Base-by-base conservation (phyloP, 2,888 invertebrate species). In the Orchestes rusci region DNA sequence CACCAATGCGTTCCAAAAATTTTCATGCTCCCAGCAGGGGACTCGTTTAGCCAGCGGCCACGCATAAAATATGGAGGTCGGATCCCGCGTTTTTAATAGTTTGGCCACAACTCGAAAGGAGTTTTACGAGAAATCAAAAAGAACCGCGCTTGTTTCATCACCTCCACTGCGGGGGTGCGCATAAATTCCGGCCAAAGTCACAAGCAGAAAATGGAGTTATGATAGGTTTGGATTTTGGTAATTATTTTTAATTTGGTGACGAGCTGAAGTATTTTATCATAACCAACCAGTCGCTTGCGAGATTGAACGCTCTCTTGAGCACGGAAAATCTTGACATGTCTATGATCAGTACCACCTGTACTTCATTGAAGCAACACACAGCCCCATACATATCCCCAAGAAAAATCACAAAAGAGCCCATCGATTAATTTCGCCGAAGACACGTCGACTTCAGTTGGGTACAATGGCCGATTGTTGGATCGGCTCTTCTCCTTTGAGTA, bases 91-190 rank as follows among this genome's bases (percentile, higher is more conserved):
- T 46, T 43, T 47, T 47, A 43, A 47, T 47, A 47, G 43, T 47
- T 47, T 42, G 42, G 39, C 41, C 45, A 39, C 39, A 39, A 12
- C 31, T 29, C 20, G 19, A 39, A 30, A 28, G 33, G 40, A 43
- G 39, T 43, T 48, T 48, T 48, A 48, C 39, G 48, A 43, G 48
- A 39, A 43, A 48, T 40, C 43, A 48, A 43, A 43, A 43, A 43
- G 37, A 37, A 34, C 48, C 48, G 43, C 43, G 43, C 40, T 27
- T 40, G 41, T 46, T 45, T 50, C 50, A 50, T 50, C 50, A 50
- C 50, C 39, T 43, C 43, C 42, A 32, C 50, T 30, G 50, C 46
- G 46, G 50, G 50, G 46, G 46, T 43, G 32, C 39, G 46, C 30
- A 50, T 50, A 50, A 50, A 50, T 50, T 46, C 28, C 23, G 27